Percentiles rank a stretch among this genome's conserved stretches.
Evolutionary conservation across 92 coral and sea anemone species (phyloP).

Genomic region (Blastomussa wellsi): DNA sequence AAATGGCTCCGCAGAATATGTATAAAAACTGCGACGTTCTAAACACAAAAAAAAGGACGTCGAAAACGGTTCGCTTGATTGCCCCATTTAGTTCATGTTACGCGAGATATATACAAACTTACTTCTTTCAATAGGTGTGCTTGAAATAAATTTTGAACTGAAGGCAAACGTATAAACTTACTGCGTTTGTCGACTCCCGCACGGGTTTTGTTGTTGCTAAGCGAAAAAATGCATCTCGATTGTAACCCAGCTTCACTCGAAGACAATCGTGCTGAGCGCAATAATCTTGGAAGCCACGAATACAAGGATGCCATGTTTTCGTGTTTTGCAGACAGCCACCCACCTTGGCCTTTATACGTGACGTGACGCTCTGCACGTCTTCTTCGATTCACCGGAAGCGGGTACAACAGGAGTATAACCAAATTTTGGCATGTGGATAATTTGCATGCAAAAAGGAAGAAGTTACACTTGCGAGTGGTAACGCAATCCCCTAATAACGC

Average conservation of each 20-base stretch:
- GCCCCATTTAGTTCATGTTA: neutral
- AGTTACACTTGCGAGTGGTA: no score
- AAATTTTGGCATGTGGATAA: neutral
- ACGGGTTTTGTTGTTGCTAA: neutral
- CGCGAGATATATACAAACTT: neutral
- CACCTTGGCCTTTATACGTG: neutral
- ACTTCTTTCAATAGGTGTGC: neutral
- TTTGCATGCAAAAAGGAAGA: neutral
- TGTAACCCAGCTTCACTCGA: neutral
- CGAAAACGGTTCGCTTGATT: neutral
- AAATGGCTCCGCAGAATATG: conserved; percentile 78
- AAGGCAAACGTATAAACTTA: neutral
- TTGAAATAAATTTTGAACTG: neutral
- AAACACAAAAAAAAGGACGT: neutral
- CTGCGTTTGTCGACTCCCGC: neutral
- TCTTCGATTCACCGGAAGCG: neutral
- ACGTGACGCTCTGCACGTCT: neutral
- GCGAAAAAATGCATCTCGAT: conserved; percentile 7
- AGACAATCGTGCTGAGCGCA: neutral
- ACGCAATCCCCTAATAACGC: no score
- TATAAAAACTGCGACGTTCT: conserved; percentile 62
- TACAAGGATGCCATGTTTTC: conserved; percentile 20
- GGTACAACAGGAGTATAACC: neutral
- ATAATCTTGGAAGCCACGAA: conserved; percentile 16
- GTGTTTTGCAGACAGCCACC: neutral